These are phyloP conservation scores for Galago senegalensis DNA, from an alignment of 2,797 vertebrate genomes.

Conservation along the genomic window DNA sequence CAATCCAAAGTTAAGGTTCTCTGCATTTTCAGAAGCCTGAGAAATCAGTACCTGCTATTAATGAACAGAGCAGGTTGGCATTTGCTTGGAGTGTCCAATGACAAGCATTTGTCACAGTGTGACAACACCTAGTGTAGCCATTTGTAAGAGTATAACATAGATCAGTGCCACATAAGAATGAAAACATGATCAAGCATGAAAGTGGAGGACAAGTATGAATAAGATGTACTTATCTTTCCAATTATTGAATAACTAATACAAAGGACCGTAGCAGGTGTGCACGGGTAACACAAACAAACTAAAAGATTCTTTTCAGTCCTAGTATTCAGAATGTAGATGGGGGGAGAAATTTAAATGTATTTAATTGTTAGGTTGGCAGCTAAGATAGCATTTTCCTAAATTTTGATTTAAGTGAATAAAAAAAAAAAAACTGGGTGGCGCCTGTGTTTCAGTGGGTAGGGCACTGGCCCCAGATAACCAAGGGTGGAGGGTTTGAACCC, in stretches of 20 bases:
- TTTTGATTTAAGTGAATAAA: too few species aligned
- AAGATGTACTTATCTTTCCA: neutral
- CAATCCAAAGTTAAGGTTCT: neutral
- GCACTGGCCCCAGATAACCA: too few species aligned
- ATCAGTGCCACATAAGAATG: neutral
- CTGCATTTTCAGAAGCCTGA: neutral
- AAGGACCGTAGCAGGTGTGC: neutral
- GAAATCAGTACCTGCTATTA: neutral
- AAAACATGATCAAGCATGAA: neutral
- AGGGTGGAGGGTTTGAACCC: too few species aligned
- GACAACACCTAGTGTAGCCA: too few species aligned
- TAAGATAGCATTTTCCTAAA: neutral
- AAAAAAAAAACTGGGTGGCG: too few species aligned
- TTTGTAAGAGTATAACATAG: neutral
- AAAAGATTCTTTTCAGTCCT: neutral
- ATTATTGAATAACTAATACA: neutral
- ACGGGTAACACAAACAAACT: neutral
- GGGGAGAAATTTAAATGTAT: neutral
- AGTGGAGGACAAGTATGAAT: neutral
- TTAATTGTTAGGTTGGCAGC: neutral
- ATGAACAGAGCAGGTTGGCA: neutral
- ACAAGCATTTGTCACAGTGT: neutral
- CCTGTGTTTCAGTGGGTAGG: too few species aligned
- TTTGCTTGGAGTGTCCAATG: neutral
- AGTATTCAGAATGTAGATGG: neutral